Base-by-base conservation (phyloP, 30 jellyfish, hydroid and myxozoan genomes). In the Aurelia coerulea region DNA sequence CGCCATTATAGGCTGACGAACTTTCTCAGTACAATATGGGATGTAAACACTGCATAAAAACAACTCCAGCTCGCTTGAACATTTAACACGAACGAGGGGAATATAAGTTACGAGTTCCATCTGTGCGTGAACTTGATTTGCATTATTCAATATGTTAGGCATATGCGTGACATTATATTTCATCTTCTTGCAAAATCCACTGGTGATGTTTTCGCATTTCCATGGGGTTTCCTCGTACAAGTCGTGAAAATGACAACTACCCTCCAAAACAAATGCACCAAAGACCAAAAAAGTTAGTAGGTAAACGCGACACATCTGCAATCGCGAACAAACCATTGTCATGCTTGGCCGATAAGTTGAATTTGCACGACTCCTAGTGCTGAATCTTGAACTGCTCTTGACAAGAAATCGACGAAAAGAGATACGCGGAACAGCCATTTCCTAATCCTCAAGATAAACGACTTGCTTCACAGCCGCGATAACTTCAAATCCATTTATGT, bases 11-110 rank as follows among this genome's bases (percentile, higher is more conserved):
- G 90, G 86, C 66, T 85, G 88, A 18, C 85, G 93, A 67, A 81
- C 92, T 58, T 95, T 86, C 65, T 81, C 97, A 11, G 92, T 85
- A 64, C 99, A 95, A 70, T 80, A 95, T 34, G 99, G 99, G 19
- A 86, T 53, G 69, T 90, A 90, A 58, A 89, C 97, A 79, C 95
- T 90, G 79, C 99, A 95, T 69, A 95, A 76, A 65, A 89, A 95
- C 87, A 95, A 73, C 73, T 88, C 88, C 39, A 95, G 80, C 51
- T 95, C 95, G 62, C 84, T 86, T 52, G 99, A 95, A 65, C 99
- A 95, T 49, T 85, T 73, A n/a, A 70, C 60, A 10, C 78, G 58
- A 18, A 95, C 88, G 14, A 95, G 80, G 9, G 97, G 97, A 10
- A 13, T 67, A 75, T 54, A 95, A 8, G 90, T 65, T 2, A 73